Base-by-base conservation (phyloP, 1,140 invertebrate genomes). In the Nilaparvata lugens region DNA sequence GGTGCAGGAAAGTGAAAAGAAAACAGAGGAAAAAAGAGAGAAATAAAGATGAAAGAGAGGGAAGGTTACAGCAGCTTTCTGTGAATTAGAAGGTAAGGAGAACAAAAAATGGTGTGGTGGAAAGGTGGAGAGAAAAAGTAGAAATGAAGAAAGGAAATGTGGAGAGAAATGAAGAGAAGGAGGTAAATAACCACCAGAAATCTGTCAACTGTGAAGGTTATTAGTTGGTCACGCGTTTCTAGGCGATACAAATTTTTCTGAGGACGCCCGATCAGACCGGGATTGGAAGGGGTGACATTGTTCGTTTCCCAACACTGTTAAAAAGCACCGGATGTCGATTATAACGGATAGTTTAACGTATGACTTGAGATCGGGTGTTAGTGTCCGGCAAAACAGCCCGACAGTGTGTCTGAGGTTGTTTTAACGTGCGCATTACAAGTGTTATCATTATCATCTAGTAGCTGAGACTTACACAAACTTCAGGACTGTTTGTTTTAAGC, bases 281-380 rank as follows among this genome's bases (percentile, higher is more conserved):
- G 7, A 35, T 1, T 35, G 31, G 31, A 35, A 35, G 81, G 45
- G 45, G 45, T 5, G 21, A 16, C 19, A 16, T 16, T 14, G n/a
- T 3, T 16, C 18, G n/a, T 48, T 48, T 4, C 16, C 5, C 21
- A 48, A 48, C 45, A 48, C 21, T 18, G 21, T 19, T 48, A 48
- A 19, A 48, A 48, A 23, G 45, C 16, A 48, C 45, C 45, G 45
- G 45, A 48, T 48, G 11, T 48, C 45, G 18, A 6, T 48, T 48
- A 11, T 19, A 16, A 19, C 21, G 45, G 16, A 48, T 48, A 48
- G 31, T 35, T 35, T 4, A 35, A 9, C 31, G 31, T 35, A 9
- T 35, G 31, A 35, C 31, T 35, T 35, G 31, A 35, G 4, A 35
- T 1, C 31, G 31, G 31, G 4, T 4, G 3, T 4, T 7, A 28